These are phyloP conservation scores for Grantiella picta DNA, from an alignment of 2,113 vertebrate genomes.

Conservation along the genomic window DNA sequence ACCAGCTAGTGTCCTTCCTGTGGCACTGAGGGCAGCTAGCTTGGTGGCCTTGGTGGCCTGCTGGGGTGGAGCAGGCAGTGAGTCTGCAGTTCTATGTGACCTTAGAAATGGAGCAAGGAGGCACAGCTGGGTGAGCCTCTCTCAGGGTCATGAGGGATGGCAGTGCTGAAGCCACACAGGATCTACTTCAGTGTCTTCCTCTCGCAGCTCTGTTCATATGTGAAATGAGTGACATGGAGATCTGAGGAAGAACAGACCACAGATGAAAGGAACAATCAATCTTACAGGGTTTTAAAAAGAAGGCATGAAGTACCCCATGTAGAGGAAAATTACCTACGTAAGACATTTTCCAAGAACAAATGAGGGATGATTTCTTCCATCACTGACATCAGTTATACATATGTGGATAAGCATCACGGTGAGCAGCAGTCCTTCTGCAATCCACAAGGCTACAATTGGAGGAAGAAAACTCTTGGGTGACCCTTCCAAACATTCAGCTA, in stretches of 20 bases:
- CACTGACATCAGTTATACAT: not conserved
- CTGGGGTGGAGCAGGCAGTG: not conserved
- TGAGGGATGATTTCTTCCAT: not conserved
- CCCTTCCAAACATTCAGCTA: not conserved
- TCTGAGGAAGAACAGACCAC: not conserved
- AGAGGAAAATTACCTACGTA: not conserved
- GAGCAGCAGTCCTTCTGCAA: not conserved
- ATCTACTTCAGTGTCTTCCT: not conserved
- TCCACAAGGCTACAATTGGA: not conserved
- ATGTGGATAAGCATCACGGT: not conserved
- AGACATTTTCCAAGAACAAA: not conserved
- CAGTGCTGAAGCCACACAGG: not conserved
- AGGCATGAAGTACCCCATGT: not conserved
- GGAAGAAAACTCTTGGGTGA: not conserved
- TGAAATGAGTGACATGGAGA: not conserved
- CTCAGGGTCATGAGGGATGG: rapidly evolving
- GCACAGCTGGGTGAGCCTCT: rapidly evolving
- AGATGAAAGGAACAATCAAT: not conserved
- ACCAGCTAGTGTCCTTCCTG: not conserved
- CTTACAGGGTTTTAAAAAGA: not conserved
- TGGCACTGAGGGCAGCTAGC: not conserved
- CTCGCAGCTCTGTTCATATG: rapidly evolving
- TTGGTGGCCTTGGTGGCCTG: not conserved
- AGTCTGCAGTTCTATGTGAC: not conserved
- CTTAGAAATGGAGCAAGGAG: not conserved